phyloP scores from a whole-genome alignment of 1,140 invertebrate genomes.

The Gyrodactylus bullatarudis region DNA sequence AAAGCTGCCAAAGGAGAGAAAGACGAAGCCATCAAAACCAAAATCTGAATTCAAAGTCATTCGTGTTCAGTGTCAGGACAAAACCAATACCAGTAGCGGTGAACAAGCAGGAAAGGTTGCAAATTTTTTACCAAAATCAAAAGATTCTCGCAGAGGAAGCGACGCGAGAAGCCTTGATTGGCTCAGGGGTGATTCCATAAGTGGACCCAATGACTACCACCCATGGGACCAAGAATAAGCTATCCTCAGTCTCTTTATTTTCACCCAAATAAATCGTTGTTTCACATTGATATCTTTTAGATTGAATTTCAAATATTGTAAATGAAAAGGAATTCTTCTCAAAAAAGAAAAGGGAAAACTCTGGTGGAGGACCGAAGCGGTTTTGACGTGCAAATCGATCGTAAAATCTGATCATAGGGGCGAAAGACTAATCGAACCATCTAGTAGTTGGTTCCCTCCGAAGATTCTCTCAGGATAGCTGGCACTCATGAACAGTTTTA shows the following conservation, averaged over 20 bases:
- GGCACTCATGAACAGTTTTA: conserved; percentile 20
- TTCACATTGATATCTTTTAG: too few species aligned
- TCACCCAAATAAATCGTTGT: too few species aligned
- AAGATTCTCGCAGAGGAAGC: neutral
- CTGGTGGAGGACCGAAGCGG: conserved; percentile 48
- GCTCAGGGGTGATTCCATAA: neutral
- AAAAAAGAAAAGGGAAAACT: too few species aligned
- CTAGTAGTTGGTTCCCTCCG: conserved; percentile 57
- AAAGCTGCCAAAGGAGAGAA: neutral
- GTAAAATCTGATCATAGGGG: conserved; percentile 54
- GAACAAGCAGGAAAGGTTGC: neutral
- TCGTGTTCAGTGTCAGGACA: neutral
- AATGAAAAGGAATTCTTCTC: too few species aligned
- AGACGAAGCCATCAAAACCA: neutral
- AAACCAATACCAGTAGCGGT: neutral
- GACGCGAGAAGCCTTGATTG: neutral
- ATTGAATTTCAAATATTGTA: too few species aligned
- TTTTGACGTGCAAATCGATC: conserved; percentile 69
- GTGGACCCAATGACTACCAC: neutral
- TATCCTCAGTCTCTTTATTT: too few species aligned
- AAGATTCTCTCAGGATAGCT: conserved; percentile 54
- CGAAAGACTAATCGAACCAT: conserved; percentile 69
- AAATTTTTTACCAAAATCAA: neutral
- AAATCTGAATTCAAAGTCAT: neutral
- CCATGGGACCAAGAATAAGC: neutral